phyloP scores from a whole-genome alignment of 2,113 vertebrate species.

The Puffinus mauretanicus region DNA sequence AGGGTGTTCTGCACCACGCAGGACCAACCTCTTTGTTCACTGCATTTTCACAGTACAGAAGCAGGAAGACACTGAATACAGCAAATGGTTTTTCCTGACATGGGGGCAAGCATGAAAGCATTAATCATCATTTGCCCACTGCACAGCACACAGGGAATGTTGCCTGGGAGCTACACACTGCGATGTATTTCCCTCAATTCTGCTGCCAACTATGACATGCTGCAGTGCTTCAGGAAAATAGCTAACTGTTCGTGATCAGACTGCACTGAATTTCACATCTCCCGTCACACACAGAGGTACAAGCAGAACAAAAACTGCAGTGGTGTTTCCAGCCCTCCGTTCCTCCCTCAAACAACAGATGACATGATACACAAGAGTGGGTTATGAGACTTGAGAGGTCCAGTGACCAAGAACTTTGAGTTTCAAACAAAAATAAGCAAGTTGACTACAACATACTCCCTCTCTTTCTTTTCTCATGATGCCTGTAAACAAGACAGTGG shows the following conservation, averaged over 20 bases:
- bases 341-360: neutral
- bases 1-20: neutral
- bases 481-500: neutral
- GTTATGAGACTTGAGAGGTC: neutral
- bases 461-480: neutral
- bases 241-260: neutral
- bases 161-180: neutral
- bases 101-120: neutral
- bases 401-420: neutral
- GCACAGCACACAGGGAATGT: neutral
- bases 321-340: neutral
- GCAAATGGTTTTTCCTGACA: neutral
- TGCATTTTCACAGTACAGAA: neutral
- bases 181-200: neutral
- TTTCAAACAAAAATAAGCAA: neutral
- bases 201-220: neutral
- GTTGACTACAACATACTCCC: neutral
- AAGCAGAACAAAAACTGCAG: neutral
- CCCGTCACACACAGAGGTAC: neutral
- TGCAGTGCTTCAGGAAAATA: neutral
- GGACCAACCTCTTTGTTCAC: neutral
- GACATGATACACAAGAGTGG: neutral
- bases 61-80: neutral
- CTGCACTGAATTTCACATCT: neutral
- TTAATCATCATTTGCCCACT: neutral